phyloP scores from a whole-genome alignment of 2,888 invertebrate species.

The Hypolimnas misippus region DNA sequence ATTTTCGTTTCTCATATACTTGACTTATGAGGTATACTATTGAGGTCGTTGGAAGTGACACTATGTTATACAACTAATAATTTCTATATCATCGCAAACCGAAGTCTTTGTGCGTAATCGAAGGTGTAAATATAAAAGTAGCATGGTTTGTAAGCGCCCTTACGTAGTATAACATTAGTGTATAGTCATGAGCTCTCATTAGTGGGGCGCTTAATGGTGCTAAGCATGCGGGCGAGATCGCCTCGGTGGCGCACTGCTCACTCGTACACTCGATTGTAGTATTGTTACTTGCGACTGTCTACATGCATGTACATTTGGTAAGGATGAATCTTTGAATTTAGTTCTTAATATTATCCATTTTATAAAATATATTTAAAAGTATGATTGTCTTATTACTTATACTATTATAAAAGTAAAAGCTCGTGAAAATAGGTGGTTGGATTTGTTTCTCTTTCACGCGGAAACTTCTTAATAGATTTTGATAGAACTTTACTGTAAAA shows the following conservation, averaged over 20 bases:
- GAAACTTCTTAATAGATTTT: too few species aligned
- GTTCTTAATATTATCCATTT: not conserved
- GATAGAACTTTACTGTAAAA: too few species aligned
- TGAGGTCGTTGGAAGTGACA: too few species aligned
- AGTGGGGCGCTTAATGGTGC: slow-evolving; percentile 73
- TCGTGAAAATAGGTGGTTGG: too few species aligned
- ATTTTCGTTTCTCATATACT: too few species aligned
- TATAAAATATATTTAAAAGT: not conserved
- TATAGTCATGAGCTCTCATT: slow-evolving; percentile 64
- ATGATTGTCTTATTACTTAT: not conserved
- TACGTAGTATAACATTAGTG: slow-evolving; percentile 25
- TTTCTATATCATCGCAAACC: too few species aligned
- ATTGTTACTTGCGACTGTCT: slow-evolving; percentile 26
- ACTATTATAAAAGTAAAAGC: too few species aligned
- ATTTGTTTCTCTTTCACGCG: too few species aligned
- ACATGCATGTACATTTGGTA: not conserved
- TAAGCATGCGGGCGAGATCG: slow-evolving; percentile 77
- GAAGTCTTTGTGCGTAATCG: too few species aligned
- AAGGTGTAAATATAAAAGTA: not conserved
- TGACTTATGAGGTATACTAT: too few species aligned
- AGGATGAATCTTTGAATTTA: not conserved
- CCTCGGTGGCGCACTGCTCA: slow-evolving; percentile 51
- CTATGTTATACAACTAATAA: too few species aligned
- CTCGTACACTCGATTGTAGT: slow-evolving; percentile 46
- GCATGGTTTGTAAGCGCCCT: slow-evolving; percentile 8